These are phyloP conservation scores for Pseudochaenichthys georgianus DNA, from an alignment of 2,797 vertebrate genomes.

Conservation along the genomic window DNA sequence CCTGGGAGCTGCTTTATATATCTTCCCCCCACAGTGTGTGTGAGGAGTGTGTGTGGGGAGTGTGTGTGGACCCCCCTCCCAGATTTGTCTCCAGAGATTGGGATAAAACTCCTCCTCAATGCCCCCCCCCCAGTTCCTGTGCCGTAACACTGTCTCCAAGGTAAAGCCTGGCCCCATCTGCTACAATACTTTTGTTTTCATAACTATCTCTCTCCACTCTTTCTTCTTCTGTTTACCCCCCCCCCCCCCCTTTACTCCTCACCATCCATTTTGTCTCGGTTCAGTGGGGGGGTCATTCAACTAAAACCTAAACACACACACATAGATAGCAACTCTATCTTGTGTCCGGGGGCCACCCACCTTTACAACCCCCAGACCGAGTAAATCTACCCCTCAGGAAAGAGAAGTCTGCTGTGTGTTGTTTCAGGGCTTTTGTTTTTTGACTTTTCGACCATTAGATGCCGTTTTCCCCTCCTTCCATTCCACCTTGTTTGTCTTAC, in stretches of 20 bases:
- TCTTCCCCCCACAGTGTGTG: constrained; percentile 62
- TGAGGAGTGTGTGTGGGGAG: constrained; percentile 57
- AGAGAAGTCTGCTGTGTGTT: constrained; percentile 29
- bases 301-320: constrained; percentile 49
- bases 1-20: constrained; percentile 80
- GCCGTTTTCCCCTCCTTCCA: constrained; percentile 34
- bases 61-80: constrained; percentile 26
- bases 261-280: constrained; percentile 37
- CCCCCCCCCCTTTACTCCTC: too few species aligned
- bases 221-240: constrained; percentile 61
- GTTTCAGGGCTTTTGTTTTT: constrained; percentile 49
- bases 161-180: constrained; percentile 78
- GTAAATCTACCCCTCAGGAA: constrained; percentile 46
- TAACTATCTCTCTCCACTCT: constrained; percentile 66
- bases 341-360: constrained; percentile 62
- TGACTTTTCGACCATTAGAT: constrained; percentile 64
- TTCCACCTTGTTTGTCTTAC: constrained; percentile 45
- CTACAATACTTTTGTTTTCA: constrained; percentile 83
- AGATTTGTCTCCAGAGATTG: constrained; percentile 66
- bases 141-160: constrained; percentile 77
- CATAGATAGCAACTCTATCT: constrained; percentile 47
- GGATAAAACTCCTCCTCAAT: constrained; percentile 71
- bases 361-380: constrained; percentile 44
- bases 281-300: constrained; percentile 65
- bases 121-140: constrained; percentile 30